These are phyloP conservation scores for Hydriomena furcata DNA, from an alignment of 2,888 invertebrate species.

Conservation along the genomic window DNA sequence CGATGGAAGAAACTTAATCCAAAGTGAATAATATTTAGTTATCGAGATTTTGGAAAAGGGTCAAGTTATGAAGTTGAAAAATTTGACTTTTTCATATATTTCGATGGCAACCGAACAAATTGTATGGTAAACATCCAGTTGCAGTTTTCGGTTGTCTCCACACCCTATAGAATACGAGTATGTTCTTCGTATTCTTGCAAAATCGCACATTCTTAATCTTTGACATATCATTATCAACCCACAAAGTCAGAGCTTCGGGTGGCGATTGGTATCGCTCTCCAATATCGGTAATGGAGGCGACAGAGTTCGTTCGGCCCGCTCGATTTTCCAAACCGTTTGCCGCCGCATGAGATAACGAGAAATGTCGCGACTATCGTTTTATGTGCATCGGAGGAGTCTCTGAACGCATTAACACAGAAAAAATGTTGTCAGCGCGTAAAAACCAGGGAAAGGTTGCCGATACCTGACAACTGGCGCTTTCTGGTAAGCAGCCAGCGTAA, in stretches of 20 bases:
- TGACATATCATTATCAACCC: background rate
- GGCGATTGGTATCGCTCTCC: conserved; percentile 49
- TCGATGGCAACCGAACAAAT: no score
- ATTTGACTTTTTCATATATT: no score
- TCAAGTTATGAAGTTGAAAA: no score
- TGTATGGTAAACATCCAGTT: no score
- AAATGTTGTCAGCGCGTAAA: background rate
- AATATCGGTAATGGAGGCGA: conserved; percentile 78
- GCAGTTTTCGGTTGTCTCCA: no score
- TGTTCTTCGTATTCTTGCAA: no score
- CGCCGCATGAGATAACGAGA: conserved; percentile 68
- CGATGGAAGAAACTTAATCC: no score
- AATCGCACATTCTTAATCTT: background rate
- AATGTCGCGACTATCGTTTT: conserved; percentile 67
- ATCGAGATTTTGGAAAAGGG: no score
- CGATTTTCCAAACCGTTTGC: conserved; percentile 81
- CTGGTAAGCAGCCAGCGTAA: background rate
- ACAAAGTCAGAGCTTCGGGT: conserved; percentile 19
- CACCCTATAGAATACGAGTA: no score
- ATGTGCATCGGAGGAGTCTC: conserved; percentile 46
- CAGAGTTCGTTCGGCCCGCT: conserved; percentile 67
- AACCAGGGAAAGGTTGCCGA: background rate
- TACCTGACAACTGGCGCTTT: background rate
- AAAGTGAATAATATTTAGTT: no score
- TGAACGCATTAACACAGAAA: background rate